phyloP scores from a whole-genome alignment of 92 coral and sea anemone genomes.

The Pocillopora meandrina region DNA sequence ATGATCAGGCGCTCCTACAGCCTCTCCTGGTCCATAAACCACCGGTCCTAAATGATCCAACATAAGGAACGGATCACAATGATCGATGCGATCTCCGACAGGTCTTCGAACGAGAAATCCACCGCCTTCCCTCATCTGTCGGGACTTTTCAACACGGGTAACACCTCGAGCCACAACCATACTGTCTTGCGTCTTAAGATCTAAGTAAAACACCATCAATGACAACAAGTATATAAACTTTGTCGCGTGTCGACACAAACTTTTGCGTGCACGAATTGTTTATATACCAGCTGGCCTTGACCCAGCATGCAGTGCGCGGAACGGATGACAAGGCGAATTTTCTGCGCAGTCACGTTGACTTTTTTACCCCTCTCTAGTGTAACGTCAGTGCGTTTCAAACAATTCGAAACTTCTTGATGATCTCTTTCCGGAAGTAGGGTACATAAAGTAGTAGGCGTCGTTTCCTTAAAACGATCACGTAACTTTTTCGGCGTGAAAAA shows the following conservation, averaged over 20 bases:
- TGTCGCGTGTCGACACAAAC: background rate
- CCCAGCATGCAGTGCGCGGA: constrained; percentile 52
- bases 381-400: background rate
- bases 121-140: constrained; percentile 84
- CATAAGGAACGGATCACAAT: constrained; percentile 80
- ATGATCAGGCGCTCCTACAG: constrained; percentile 87
- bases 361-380: background rate
- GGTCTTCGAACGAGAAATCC: constrained; percentile 85
- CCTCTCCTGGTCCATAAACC: constrained; percentile 75
- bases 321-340: constrained; percentile 40
- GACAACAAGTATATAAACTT: background rate
- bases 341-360: background rate
- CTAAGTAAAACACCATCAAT: background rate
- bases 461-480: background rate
- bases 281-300: constrained; percentile 15
- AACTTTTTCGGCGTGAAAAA: too few species aligned
- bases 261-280: background rate
- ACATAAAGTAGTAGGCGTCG: background rate
- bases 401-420: background rate
- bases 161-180: constrained; percentile 61
- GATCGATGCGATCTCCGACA: constrained; percentile 66
- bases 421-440: background rate
- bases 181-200: background rate
- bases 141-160: constrained; percentile 61
- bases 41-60: constrained; percentile 85